Evolutionary conservation across 2,113 vertebrate genomes (phyloP), one percentile per base, ranked within the genome.

Genomic region (Aegotheles bennettii): DNA sequence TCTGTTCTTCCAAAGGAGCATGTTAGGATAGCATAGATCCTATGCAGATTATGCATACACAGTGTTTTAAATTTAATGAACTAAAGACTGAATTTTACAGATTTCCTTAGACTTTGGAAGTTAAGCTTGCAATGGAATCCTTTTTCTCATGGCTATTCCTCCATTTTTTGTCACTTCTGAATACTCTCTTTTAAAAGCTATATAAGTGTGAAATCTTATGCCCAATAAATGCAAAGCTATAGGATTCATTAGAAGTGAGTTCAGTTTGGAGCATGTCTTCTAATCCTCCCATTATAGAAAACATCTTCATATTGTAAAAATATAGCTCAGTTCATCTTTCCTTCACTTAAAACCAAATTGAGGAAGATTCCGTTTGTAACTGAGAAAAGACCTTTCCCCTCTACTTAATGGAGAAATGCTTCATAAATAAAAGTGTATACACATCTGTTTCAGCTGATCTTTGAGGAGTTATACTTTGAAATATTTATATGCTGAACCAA

Each of bases 381-480:
- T 16, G 12, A 92, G 68, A 77, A 79, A 89, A 89, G n/a, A 89
- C 90, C 91, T 48, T 84, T 92, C 57, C 86, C 74, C 80, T 90
- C 84, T 90, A 75, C 42, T 70, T 90, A 96, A 64, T 12, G 65
- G 42, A 96, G 73, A 81, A 70, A 87, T 77, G 54, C 71, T 97
- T 96, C 2, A 4, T 95, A 97, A 97, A 84, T 85, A 68, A 48
- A 94, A 96, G 67, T 73, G 59, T 54, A 50, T 16, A 78, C 24
- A 76, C 65, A 92, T 36, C 51, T 87, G 64, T 61, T 91, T 87
- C 77, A 89, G 73, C 20, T 48, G 67, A 96, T 83, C 82, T 96
- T 92, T 91, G 87, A 97, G 75, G 73, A 67, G n/a, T 57, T 85
- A 81, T 93, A 48, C 87, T 96, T 97, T 73, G 56, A 43, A 91